These are phyloP conservation scores for Idaea biselata DNA, from an alignment of 2,888 invertebrate genomes.

Conservation along the genomic window DNA sequence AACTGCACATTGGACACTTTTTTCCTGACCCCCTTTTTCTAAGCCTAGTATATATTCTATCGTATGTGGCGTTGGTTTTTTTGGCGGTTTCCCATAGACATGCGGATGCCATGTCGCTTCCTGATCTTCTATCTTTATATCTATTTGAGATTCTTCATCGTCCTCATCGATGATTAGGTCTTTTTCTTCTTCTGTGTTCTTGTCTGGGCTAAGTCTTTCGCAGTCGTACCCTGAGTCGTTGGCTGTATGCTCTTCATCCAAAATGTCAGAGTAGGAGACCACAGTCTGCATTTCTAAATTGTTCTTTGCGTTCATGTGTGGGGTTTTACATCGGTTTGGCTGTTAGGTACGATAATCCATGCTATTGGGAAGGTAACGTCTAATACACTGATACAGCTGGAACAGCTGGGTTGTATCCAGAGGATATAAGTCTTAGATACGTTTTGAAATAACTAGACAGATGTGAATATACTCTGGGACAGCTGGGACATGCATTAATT, in stretches of 20 bases:
- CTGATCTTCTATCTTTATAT: conserved; percentile 38
- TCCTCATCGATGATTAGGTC: conserved; percentile 53
- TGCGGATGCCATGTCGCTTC: conserved; percentile 91
- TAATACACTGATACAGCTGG: background rate
- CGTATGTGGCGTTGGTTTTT: conserved; percentile 90
- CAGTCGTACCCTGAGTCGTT: conserved; percentile 46
- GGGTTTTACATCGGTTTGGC: conserved; percentile 25
- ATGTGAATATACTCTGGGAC: background rate
- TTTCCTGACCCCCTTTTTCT: conserved; percentile 7
- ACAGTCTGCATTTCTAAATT: conserved; percentile 69
- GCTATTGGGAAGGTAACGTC: background rate
- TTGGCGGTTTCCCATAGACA: conserved; percentile 91
- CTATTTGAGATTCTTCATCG: conserved; percentile 35
- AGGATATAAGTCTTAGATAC: background rate
- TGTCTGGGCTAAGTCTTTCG: conserved; percentile 51
- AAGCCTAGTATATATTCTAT: conserved; percentile 93
- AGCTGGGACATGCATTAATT: background rate
- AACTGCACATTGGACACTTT: background rate
- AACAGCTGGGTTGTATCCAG: background rate
- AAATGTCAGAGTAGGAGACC: conserved; percentile 55
- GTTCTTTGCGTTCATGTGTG: conserved; percentile 65
- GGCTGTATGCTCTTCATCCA: conserved; percentile 48
- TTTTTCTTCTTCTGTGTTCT: conserved; percentile 59
- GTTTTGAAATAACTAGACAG: too few species aligned
- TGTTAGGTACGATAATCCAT: background rate